Percentiles rank a stretch among this genome's conserved stretches.
Conservation (phyloP, 2,113 vertebrate species). For the Tenrec ecaudatus region DNA sequence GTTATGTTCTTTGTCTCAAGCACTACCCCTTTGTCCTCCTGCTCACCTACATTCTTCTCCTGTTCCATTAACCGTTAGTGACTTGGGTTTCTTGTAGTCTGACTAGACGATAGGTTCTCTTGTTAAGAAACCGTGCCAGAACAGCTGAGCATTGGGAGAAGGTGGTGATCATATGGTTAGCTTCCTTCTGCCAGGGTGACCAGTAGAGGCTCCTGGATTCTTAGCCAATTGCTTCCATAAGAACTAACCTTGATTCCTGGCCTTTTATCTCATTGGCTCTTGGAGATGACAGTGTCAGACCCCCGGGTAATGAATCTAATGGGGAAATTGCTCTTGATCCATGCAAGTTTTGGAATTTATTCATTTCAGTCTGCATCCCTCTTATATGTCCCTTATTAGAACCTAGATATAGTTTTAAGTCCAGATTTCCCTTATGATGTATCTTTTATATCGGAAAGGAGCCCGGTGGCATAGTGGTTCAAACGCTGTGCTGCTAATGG, state of each 20-base stretch:
- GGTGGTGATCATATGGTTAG: not conserved
- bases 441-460: conserved; percentile 21
- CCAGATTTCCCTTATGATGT: conserved; percentile 9
- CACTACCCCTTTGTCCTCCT: conserved; percentile 3
- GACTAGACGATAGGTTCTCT: conserved; percentile 9
- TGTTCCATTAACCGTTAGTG: conserved; percentile 10
- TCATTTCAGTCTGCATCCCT: not conserved
- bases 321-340: not conserved
- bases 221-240: not conserved
- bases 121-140: not conserved
- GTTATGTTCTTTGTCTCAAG: not conserved
- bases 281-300: not conserved
- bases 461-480: not conserved
- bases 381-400: not conserved
- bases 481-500: not conserved
- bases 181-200: not conserved
- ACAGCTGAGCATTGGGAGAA: not conserved
- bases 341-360: conserved; percentile 37
- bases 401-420: conserved; percentile 27
- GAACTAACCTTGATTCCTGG: not conserved
- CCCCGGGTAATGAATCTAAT: not conserved
- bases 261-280: not conserved
- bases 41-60: conserved; percentile 38
- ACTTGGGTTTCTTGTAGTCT: conserved; percentile 49
- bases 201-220: not conserved